Evolutionary conservation across 2,888 invertebrate genomes (phyloP).

Genomic region (Drosophila colorata): DNA sequence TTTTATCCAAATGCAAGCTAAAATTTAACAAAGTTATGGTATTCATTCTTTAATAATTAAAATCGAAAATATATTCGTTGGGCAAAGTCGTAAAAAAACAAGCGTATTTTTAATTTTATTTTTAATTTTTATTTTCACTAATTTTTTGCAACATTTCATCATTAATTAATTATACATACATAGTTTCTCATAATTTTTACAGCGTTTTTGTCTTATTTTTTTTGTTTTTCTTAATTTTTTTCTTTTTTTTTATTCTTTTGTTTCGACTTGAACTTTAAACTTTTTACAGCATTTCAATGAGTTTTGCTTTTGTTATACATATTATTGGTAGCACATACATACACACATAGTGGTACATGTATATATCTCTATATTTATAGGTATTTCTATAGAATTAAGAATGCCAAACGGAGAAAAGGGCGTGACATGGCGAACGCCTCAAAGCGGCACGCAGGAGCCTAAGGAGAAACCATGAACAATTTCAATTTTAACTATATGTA

Average conservation of each 20-base stretch:
- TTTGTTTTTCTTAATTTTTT: conserved; percentile 15
- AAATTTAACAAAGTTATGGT: no score
- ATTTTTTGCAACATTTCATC: conserved; percentile 71
- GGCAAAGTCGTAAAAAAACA: not conserved
- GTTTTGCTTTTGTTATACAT: conserved; percentile 40
- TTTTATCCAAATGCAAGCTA: no score
- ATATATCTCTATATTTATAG: conserved; percentile 14
- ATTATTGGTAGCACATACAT: conserved; percentile 46
- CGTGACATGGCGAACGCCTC: conserved; percentile 23
- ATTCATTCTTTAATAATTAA: no score
- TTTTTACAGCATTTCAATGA: conserved; percentile 71
- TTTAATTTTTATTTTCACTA: conserved; percentile 70
- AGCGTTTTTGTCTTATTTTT: conserved; percentile 54
- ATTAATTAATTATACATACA: conserved; percentile 72
- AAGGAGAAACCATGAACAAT: conserved; percentile 63
- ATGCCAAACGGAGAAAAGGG: conserved; percentile 41
- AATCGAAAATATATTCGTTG: no score
- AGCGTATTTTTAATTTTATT: not conserved
- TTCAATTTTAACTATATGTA: conserved; percentile 60
- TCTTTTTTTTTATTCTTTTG: conserved; percentile 28
- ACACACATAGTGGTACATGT: conserved; percentile 18
- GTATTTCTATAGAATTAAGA: conserved; percentile 43
- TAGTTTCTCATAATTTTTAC: conserved; percentile 71
- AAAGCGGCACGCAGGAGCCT: conserved; percentile 31
- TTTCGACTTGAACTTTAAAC: conserved; percentile 67